Evolutionary conservation across 53 echinoderm and acorn worm genomes (phyloP).

Genomic region (Mesocentrotus franciscanus): DNA sequence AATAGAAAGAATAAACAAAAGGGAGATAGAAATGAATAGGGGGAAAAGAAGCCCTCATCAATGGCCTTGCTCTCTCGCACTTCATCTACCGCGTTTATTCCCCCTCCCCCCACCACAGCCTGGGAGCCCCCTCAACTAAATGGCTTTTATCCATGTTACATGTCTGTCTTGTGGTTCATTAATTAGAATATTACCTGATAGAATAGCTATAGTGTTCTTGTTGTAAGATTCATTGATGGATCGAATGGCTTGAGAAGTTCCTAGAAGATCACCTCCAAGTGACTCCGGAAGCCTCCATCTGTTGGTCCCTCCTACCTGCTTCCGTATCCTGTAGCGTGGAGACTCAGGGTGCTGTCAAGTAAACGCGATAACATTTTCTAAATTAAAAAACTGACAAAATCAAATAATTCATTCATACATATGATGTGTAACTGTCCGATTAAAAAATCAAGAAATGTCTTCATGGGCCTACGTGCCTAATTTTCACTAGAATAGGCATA

Average conservation of each 20-base stretch:
- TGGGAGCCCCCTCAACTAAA: too few relatives aligned
- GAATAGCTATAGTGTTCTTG: conserved; percentile 79
- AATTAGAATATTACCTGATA: conserved; percentile 79
- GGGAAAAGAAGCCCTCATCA: too few relatives aligned
- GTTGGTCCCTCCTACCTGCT: conserved; percentile 94
- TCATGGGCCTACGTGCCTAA: too few relatives aligned
- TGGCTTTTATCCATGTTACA: too few relatives aligned
- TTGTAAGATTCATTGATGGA: conserved; percentile 90
- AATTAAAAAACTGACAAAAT: background rate
- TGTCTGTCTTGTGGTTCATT: background rate
- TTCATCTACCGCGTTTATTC: too few relatives aligned
- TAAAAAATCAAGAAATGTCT: too few relatives aligned
- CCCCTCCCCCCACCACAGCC: too few relatives aligned
- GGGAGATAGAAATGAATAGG: too few relatives aligned
- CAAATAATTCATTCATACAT: background rate
- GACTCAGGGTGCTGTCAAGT: conserved; percentile 86
- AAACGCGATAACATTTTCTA: background rate
- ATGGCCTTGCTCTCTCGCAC: too few relatives aligned
- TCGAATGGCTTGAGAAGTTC: conserved; percentile 94
- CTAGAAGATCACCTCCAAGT: conserved; percentile 91
- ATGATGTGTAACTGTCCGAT: too few relatives aligned
- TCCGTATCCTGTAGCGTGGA: conserved; percentile 89
- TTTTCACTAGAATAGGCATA: too few relatives aligned
- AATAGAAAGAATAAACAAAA: too few relatives aligned
- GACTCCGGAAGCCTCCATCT: conserved; percentile 97